Base-by-base conservation (phyloP, 2,797 vertebrate genomes). In the Sebastes matsubarae region DNA sequence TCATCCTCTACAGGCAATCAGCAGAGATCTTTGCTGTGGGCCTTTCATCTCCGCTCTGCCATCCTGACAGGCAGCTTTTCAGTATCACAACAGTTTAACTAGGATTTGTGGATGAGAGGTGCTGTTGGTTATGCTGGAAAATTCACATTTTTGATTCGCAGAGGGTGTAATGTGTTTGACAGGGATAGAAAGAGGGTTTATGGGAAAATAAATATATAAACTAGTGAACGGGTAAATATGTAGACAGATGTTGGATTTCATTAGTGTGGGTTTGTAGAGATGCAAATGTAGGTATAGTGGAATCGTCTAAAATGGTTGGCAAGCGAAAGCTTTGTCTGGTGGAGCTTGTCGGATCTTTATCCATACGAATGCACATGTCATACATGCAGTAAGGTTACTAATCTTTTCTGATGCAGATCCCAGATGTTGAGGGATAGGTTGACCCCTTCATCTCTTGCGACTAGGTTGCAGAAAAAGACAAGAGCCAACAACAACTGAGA, bases 391-490 rank as follows among this genome's bases (percentile, higher is more conserved):
- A 59, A 83, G 66, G 64, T 0, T 22, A 72, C 83, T 46, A 18
- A 75, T 87, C 88, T 88, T 91, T 93, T 94, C 80, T 91, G 88
- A 96, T 95, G 93, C 87, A 86, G 79, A 94, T 95, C 66, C 92
- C 93, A 96, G 92, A 95, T 96, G 94, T 95, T 93, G 46, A 83
- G 73, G 36, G 77, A 89, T 86, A 77, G 55, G 69, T 79, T 79
- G 81, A 89, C 87, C 87, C 85, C 70, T 88, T 88, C 82, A 81
- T 94, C 91, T 90, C 85, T 60, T 38, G 82, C 75, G 92, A 92
- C 83, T 38, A 57, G 75, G 80, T 73, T 82, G 71, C 68, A 71
- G 80, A 77, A 71, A 87, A 84, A 87, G 85, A 77, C 84, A 84
- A 83, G 73, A 83, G 69, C 82, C 87, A 90, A 81, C 88, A 92